Evolutionary conservation across 2,888 invertebrate genomes (phyloP).

Genomic region (Erebia aethiops): DNA sequence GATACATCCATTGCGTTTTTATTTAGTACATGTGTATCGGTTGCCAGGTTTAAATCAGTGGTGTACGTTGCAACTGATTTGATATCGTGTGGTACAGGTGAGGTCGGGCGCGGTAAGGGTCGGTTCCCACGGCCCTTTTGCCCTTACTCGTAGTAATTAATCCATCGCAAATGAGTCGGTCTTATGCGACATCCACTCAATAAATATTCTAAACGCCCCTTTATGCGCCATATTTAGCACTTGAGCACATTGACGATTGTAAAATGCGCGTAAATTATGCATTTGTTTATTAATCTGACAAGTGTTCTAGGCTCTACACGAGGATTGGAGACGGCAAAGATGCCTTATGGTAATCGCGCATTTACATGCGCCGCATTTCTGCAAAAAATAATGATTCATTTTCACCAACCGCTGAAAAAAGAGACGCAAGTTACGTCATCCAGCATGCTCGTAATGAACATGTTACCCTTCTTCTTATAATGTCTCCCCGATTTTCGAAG

Average conservation of each 20-base stretch:
- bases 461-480: too few relatives aligned
- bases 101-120: conserved; percentile 48
- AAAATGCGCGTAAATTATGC: conserved; percentile 20
- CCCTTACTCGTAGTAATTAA: conserved; percentile 59
- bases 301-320: background rate
- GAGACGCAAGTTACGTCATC: too few relatives aligned
- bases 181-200: conserved; percentile 37
- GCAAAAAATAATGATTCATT: too few relatives aligned
- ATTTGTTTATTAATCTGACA: conserved; percentile 30
- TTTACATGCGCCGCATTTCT: too few relatives aligned
- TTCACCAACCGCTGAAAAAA: too few relatives aligned
- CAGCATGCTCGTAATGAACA: too few relatives aligned
- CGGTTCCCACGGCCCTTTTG: conserved; percentile 76
- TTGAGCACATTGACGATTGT: conserved; percentile 16
- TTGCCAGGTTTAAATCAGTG: background rate
- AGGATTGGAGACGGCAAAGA: background rate
- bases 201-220: conserved; percentile 38
- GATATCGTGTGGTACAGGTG: conserved; percentile 45
- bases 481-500: too few relatives aligned
- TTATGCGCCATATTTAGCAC: conserved; percentile 34
- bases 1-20: conserved; percentile 21
- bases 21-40: background rate
- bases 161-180: conserved; percentile 42
- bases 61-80: conserved; percentile 39
- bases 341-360: too few relatives aligned